Evolutionary conservation across 1,140 invertebrate genomes (phyloP).

Genomic region (Diorhabda elongata): DNA sequence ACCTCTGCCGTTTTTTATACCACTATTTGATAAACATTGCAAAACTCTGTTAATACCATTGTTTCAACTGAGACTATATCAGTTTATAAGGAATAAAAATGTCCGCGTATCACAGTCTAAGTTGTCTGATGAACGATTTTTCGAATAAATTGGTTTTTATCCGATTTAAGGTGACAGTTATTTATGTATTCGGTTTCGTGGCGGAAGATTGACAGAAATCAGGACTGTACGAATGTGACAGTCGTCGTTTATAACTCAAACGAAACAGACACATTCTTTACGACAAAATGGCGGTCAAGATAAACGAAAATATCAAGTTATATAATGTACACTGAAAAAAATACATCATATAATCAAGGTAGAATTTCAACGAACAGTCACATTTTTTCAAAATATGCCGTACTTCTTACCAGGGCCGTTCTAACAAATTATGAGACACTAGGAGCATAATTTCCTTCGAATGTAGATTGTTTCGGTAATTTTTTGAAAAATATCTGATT

Average conservation of each 20-base stretch:
- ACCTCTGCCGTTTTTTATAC: conserved; percentile 33
- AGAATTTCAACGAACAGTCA: too few relatives aligned
- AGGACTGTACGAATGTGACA: conserved; percentile 32
- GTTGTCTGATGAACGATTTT: conserved; percentile 23
- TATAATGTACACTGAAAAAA: conserved; percentile 30
- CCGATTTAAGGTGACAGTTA: conserved; percentile 35
- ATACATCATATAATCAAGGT: too few relatives aligned
- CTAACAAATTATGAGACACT: too few relatives aligned
- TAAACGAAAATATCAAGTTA: conserved; percentile 18
- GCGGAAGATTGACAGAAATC: conserved; percentile 38
- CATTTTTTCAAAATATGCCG: too few relatives aligned
- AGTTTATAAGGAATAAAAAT: not conserved
- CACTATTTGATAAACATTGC: conserved; percentile 33
- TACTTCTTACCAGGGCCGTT: too few relatives aligned
- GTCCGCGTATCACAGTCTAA: conserved; percentile 27
- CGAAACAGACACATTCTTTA: conserved; percentile 28
- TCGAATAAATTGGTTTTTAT: conserved; percentile 41
- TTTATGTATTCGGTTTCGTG: conserved; percentile 31
- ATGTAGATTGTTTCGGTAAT: too few relatives aligned
- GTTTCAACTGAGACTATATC: conserved; percentile 24
- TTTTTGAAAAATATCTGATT: too few relatives aligned
- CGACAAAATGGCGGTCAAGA: conserved; percentile 38
- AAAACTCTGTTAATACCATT: conserved; percentile 37
- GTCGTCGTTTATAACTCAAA: conserved; percentile 35
- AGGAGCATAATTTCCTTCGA: too few relatives aligned